Evolutionary conservation across 2,113 vertebrate species (phyloP), one percentile per base, ranked within the genome.

Genomic region (Salvelinus fontinalis): DNA sequence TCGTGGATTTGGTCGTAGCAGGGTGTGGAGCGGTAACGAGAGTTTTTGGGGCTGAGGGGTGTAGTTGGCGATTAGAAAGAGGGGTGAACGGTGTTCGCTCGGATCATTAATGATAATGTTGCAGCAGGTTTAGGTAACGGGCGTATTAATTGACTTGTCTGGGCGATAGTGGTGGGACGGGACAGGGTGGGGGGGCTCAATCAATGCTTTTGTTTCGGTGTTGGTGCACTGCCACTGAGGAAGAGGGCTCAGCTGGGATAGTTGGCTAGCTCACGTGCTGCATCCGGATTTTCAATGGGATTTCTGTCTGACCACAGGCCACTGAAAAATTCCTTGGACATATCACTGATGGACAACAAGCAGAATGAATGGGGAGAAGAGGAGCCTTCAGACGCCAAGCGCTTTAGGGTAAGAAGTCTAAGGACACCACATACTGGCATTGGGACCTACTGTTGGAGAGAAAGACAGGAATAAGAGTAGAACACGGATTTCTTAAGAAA

Each of bases 301-400:
- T 84, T 75, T 86, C 78, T 44, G 8, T 74, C 29, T 88, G 48
- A 59, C 79, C 80, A 49, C 89, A 99, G 98, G 92, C 97, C 97
- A 65, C 91, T 98, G 88, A 98, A 99, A 90, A 97, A 95, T 77
- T 88, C 92, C 67, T 97, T 96, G 0, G 97, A 99, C 0, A 95
- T 96, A 54, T 96, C 96, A 0, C 91, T 99, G 76, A 98, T 98
- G 96, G 98, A 99, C 2, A 96, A 97, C 91, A 93, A 93, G 80
- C 97, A 97, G 84, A 98, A 96, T 0, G 96, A 98, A 67, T 99
- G 97, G 98, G 95, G 93, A 1, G 96, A 98, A 0, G 97, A 98
- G 24, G 96, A 96, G 75, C 88, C 92, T 0, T 87, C 95, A 20
- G 95, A 97, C 78, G 92, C 92, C 62, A 99, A 99, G 86, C 96